Evolutionary conservation across 2,797 vertebrate species (phyloP), one percentile per base, ranked within the genome.

Genomic region (Ptychobarbus kaznakovi): DNA sequence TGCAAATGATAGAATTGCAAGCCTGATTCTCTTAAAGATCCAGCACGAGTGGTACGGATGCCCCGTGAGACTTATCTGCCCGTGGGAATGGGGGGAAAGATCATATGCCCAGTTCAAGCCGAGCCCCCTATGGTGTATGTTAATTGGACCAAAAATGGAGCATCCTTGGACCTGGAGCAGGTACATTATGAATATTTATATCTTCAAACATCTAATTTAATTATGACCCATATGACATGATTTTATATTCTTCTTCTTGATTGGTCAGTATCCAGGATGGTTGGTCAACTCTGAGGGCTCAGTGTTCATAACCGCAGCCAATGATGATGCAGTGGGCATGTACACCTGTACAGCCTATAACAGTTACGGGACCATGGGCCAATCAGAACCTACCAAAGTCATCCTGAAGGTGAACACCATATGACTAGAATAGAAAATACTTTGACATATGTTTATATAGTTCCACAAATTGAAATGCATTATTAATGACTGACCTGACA

Each of bases 271-370:
- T 70, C 98, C 98, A 0, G 97, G 98, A 65, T 99, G 98, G 98
- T 97, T 97, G 84, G 86, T 96, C 81, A 95, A 94, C 32, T 89
- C 95, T 0, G 96, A 98, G 2, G 97, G 97, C n/a, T 97, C 97
- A 0, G 95, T 99, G 32, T 89, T 97, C 61, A 95, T 99, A 1
- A 92, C 97, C 0, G 94, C 95, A 77, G 96, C 96, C 65, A 98
- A 98, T 1, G 97, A 98, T n/a, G 97, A 98, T 1, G 97, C 95
- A 0, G 94, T 97, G 87, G 98, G 98, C 63, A 93, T 95, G 86
- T 99, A 99, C 91, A 95, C 95, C 1, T 99, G 98, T 80, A 99
- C 97, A 0, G 96, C 98, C 0, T 98, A 98, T 89, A 99, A 99
- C 94, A 97, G 96, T 86, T 97, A 97, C 0, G 98, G 98, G 58